Evolutionary conservation across 2,888 invertebrate species (phyloP).

Genomic region (Nebria salina): DNA sequence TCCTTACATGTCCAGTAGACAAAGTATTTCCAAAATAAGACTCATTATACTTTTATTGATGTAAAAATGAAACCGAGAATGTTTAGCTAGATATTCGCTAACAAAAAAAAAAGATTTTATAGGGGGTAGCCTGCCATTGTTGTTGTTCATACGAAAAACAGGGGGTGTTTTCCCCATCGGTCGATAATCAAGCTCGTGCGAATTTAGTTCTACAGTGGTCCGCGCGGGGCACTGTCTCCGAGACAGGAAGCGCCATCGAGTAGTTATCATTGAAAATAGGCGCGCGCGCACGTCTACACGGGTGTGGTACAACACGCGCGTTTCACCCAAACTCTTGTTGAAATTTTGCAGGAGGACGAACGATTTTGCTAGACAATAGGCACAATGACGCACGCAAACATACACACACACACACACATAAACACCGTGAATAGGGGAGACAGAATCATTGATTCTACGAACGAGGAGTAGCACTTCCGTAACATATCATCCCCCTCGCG

Average conservation of each 20-base stretch:
- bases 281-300: conserved; percentile 3
- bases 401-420: background rate
- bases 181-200: conserved; percentile 7
- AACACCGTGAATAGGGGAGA: background rate
- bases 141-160: conserved; percentile 17
- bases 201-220: background rate
- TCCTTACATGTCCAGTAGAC: background rate
- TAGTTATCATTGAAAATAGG: conserved; percentile 5
- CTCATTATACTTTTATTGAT: background rate
- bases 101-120: background rate
- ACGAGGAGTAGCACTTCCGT: conserved; percentile 16
- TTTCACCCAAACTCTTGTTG: conserved; percentile 4
- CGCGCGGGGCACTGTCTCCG: conserved; percentile 5
- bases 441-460: conserved; percentile 43
- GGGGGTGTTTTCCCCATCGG: conserved; percentile 10
- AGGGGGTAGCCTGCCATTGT: conserved; percentile 30
- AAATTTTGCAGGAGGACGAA: background rate
- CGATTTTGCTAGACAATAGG: conserved; percentile 40
- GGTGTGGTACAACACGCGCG: conserved; percentile 22
- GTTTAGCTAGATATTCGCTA: conserved; percentile 28
- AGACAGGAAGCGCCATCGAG: conserved; percentile 9
- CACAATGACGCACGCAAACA: conserved; percentile 43
- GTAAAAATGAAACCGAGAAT: background rate
- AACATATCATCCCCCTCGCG: conserved; percentile 8
- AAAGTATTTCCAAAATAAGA: background rate